These are phyloP conservation scores for Rhabdomys pumilio DNA, from an alignment of 2,797 vertebrate species.

Conservation along the genomic window DNA sequence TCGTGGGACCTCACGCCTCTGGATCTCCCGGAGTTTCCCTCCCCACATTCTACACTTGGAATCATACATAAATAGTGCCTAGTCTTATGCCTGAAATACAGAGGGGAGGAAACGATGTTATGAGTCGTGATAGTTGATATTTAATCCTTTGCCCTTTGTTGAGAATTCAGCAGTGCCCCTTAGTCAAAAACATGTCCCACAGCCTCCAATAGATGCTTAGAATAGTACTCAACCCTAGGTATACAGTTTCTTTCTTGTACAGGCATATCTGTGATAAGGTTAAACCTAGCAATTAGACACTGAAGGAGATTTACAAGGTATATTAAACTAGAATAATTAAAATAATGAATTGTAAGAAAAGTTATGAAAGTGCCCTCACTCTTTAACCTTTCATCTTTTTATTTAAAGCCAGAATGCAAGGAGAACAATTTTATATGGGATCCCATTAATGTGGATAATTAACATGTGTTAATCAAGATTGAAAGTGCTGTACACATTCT, in stretches of 20 bases:
- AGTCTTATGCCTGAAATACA: background rate
- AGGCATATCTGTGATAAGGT: background rate
- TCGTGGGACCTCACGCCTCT: too few relatives aligned
- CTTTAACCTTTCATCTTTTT: background rate
- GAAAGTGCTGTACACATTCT: background rate
- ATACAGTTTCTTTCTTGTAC: background rate
- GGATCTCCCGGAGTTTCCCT: too few relatives aligned
- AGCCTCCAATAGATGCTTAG: background rate
- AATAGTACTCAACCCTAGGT: background rate
- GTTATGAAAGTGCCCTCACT: background rate
- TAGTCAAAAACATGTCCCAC: background rate
- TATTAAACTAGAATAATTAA: background rate
- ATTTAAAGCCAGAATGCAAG: background rate
- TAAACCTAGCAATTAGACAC: background rate
- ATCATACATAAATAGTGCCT: slow-evolving; percentile 50
- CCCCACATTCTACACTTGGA: slow-evolving; percentile 66
- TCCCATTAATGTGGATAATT: background rate
- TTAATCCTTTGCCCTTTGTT: background rate
- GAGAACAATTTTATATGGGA: background rate
- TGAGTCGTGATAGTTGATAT: background rate
- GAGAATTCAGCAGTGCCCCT: background rate
- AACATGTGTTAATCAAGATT: background rate
- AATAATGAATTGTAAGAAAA: background rate
- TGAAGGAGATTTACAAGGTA: background rate
- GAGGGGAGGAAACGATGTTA: background rate